phyloP scores from a whole-genome alignment of 2,113 vertebrate genomes.

The Blennius ocellaris region DNA sequence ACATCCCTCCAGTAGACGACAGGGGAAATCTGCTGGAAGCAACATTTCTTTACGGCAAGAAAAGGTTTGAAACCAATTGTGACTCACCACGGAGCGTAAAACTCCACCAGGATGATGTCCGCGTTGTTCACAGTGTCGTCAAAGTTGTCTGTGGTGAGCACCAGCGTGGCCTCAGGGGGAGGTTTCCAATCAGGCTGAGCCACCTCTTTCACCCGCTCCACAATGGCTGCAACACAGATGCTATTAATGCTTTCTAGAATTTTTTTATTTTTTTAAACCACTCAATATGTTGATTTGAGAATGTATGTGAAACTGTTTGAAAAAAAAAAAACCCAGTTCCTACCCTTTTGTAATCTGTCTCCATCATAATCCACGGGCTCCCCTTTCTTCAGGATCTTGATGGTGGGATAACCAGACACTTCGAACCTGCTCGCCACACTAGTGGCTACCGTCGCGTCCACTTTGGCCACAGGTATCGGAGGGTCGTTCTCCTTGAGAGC shows the following conservation, averaged over 20 bases:
- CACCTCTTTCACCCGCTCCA: constrained; percentile 91
- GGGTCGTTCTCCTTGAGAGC: constrained; percentile 91
- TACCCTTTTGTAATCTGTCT: constrained; percentile 89
- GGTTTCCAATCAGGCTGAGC: constrained; percentile 92
- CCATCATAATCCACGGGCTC: constrained; percentile 94
- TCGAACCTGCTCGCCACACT: constrained; percentile 88
- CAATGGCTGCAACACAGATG: constrained; percentile 86
- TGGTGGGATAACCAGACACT: constrained; percentile 94
- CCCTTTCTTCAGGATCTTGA: constrained; percentile 96
- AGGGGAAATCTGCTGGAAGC: too few species aligned
- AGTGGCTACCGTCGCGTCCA: constrained; percentile 90
- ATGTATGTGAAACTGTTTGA: too few species aligned
- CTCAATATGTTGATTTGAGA: too few species aligned
- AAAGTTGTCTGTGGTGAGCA: constrained; percentile 95
- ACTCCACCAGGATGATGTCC: constrained; percentile 97
- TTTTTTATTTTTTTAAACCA: not conserved
- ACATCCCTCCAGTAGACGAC: too few species aligned
- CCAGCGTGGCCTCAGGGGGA: constrained; percentile 92
- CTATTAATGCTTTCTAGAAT: not conserved
- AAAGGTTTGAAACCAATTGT: too few species aligned
- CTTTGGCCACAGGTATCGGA: constrained; percentile 93
- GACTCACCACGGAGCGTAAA: constrained; percentile 97
- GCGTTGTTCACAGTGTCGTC: constrained; percentile 89
- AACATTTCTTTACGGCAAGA: too few species aligned
- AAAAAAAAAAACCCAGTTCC: not conserved